A percentile compares a stretch with the other conserved stretches of the same genome.
Conservation (phyloP, 1,140 invertebrate genomes). For the Zaprionus lachaisei region DNA sequence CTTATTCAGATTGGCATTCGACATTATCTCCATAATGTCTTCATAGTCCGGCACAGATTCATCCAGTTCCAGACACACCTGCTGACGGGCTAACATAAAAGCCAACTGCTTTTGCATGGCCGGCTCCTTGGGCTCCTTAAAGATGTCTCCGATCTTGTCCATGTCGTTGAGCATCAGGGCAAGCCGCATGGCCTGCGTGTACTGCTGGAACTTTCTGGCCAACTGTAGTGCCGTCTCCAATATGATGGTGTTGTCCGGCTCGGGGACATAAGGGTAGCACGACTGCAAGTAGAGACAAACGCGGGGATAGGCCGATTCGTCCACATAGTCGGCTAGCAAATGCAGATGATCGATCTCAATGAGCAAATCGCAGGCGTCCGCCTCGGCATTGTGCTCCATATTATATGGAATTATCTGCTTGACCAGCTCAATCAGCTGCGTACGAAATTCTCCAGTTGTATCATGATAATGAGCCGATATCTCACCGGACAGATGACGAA, state of each 20-base stretch:
- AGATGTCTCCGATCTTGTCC: slow-evolving; percentile 76
- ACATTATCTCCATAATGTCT: slow-evolving; percentile 97
- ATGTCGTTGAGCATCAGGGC: slow-evolving; percentile 97
- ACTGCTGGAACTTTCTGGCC: slow-evolving; percentile 96
- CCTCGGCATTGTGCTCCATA: slow-evolving; percentile 99
- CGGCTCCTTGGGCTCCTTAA: slow-evolving; percentile 78
- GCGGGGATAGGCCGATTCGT: slow-evolving; percentile 95
- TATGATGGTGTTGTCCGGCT: slow-evolving; percentile 97
- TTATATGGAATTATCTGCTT: slow-evolving; percentile 98
- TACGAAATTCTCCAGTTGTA: slow-evolving; percentile 86
- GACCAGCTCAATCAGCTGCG: slow-evolving; percentile 90
- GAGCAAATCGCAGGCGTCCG: slow-evolving; percentile 98
- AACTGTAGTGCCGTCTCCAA: slow-evolving; percentile 94
- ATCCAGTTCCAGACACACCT: slow-evolving; percentile 93
- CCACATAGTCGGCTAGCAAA: slow-evolving; percentile 95
- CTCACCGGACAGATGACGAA: slow-evolving; percentile 95
- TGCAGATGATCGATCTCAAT: slow-evolving; percentile 99
- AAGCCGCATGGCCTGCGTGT: slow-evolving; percentile 95
- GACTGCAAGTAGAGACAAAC: slow-evolving; percentile 98
- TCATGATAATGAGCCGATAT: slow-evolving; percentile 96
- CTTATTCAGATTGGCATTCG: slow-evolving; percentile 97
- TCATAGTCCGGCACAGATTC: slow-evolving; percentile 91
- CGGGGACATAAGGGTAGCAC: slow-evolving; percentile 98
- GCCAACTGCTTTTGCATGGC: slow-evolving; percentile 94
- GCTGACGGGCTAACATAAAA: slow-evolving; percentile 98